Base-by-base conservation (phyloP, 1,140 invertebrate species). In the Drosophila mauritiana region DNA sequence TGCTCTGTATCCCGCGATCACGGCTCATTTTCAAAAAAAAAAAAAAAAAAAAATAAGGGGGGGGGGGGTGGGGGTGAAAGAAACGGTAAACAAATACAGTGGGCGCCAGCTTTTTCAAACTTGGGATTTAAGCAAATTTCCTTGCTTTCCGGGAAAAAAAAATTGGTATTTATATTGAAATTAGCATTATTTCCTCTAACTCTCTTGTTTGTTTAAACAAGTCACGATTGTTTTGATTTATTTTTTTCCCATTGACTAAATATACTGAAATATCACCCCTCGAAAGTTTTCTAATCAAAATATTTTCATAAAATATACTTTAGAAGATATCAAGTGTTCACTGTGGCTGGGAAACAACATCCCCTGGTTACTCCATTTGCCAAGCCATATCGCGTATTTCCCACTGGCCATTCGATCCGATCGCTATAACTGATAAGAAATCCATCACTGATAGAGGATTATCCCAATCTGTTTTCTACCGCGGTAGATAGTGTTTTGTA, bases 11-110 rank as follows among this genome's bases (percentile, higher is more conserved):
- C 45, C 43, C n/a, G n/a, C 61, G 55, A 61, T 55, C 57, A 20
- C 36, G 53, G 48, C 25, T 46, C 58, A 4, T 4, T 13, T 31
- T 8, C 7, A 10, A 31, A 31, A 31, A 31, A 31, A 31, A 31
- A 31, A 3, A 31, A 31, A 31, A 31, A 31, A 8, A 25, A 25
- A 25, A 17, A n/a, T n/a, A n/a, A 17, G 17, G 25, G 25, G 4
- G 25, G 5, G 7, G 7, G 1, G 8, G 4, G 2, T 20, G 1
- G 20, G 2, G 20, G 20, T 22, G n/a, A n/a, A 13, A 37, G n/a
- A 42, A 68, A 68, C 64, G 64, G 64, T 65, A 68, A 68, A 68
- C 64, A 68, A 68, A 53, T 53, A 68, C 61, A 53, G 64, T 45
- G 46, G 22, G 27, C 59, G 46, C 46, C 31, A 37, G 31, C 4